phyloP scores from a whole-genome alignment of 1,140 invertebrate species.

The Atopsyche davidsoni region DNA sequence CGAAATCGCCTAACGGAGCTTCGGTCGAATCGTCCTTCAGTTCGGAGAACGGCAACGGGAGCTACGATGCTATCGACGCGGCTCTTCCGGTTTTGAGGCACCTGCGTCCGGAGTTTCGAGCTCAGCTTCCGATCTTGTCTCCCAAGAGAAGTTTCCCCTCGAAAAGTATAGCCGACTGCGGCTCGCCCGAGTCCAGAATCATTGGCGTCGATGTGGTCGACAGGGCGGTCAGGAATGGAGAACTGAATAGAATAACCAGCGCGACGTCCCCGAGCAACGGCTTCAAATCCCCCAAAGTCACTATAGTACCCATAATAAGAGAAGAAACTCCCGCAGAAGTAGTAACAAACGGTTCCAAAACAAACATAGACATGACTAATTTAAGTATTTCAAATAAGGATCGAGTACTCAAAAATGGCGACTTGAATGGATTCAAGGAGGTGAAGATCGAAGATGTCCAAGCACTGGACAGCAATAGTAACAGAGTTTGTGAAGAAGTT shows the following conservation, averaged over 20 bases:
- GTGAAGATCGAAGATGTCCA: no score
- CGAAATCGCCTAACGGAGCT: conserved; percentile 34
- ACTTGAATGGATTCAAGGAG: no score
- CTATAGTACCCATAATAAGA: conserved; percentile 22
- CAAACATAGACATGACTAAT: no score
- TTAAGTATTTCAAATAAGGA: no score
- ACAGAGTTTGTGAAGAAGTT: no score
- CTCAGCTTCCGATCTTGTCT: conserved; percentile 68
- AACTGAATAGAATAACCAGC: conserved; percentile 6
- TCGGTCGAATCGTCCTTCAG: conserved; percentile 32
- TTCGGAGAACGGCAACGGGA: conserved; percentile 9
- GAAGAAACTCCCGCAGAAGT: no score
- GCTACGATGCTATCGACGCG: conserved; percentile 34
- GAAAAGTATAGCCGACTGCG: conserved; percentile 33
- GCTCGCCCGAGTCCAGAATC: conserved; percentile 22
- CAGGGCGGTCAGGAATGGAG: conserved; percentile 5
- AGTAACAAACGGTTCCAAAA: no score
- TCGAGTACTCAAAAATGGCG: no score
- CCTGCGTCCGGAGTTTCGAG: conserved; percentile 74
- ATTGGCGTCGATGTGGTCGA: conserved; percentile 22
- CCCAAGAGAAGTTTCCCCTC: conserved; percentile 48
- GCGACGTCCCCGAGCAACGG: background rate
- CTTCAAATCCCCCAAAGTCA: conserved; percentile 14
- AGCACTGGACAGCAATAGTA: no score
- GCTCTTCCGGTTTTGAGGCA: conserved; percentile 70